Base-by-base conservation (phyloP, 2,888 invertebrate species). In the Mesoligia furuncula region DNA sequence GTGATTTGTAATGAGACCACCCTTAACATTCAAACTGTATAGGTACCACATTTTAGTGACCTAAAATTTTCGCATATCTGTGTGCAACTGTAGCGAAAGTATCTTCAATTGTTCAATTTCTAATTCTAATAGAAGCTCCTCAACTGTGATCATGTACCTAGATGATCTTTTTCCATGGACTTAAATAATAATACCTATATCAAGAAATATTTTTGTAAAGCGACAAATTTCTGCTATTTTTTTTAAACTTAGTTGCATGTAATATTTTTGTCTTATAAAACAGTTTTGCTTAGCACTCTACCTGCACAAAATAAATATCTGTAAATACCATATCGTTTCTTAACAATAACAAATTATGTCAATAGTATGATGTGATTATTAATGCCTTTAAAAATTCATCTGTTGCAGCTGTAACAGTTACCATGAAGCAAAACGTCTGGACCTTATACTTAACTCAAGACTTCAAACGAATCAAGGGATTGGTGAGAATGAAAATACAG, bases 401-500 rank as follows among this genome's bases (percentile, higher is more conserved):
- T 87, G 87, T 93, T 93, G 88, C 94, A 94, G 94, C 91, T 81
- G 79, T 87, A 80, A 89, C 88, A 85, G 88, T 87, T 85, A 79
- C 89, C 88, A 89, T 83, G 87, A 88, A 86, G 87, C 87, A 75
- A 84, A 86, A 84, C 87, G 81, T 84, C 88, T 90, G 92, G 91
- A 93, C 91, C 90, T 83, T 88, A 83, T 93, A 93, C 92, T 93
- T 92, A 92, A 91, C 88, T 84, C 88, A 91, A 91, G 90, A 91
- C 89, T 90, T 86, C 87, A 89, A 83, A 82, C 77, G 73, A 83
- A 84, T 84, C 84, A 82, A 87, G 82, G 83, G 80, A 81, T 82
- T 80, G 81, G 77, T 84, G 83, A 80, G 81, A 83, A 82, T 78
- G 77, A 80, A 79, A 76, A 84, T 69, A 70, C 74, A 77, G 71